Conservation (phyloP, 2,888 invertebrate genomes). For the Ceratothoa steindachneri region DNA sequence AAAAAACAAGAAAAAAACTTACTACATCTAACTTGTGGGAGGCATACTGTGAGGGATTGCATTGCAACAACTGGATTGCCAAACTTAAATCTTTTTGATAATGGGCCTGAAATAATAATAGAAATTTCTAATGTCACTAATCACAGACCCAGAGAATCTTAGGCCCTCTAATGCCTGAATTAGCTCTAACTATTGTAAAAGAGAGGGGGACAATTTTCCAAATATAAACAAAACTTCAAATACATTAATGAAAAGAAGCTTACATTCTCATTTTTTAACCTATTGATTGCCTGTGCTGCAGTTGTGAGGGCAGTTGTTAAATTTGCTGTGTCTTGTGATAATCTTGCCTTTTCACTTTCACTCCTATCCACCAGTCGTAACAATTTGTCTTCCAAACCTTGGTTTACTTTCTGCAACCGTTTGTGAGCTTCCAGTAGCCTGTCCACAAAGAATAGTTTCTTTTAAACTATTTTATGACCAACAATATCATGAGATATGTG, state of each 20-base stretch:
- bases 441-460: conserved; percentile 34
- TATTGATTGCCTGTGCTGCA: conserved; percentile 53
- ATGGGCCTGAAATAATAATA: conserved; percentile 68
- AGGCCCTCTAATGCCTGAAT: too few species aligned
- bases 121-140: not conserved
- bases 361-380: conserved; percentile 86
- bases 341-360: conserved; percentile 79
- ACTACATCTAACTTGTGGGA: conserved; percentile 85
- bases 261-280: conserved; percentile 56
- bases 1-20: conserved; percentile 59
- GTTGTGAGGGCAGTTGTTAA: conserved; percentile 58
- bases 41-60: conserved; percentile 90
- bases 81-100: conserved; percentile 89
- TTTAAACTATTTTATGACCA: too few species aligned
- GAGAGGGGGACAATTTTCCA: too few species aligned
- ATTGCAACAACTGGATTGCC: conserved; percentile 88
- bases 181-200: too few species aligned
- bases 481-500: too few species aligned
- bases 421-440: conserved; percentile 89
- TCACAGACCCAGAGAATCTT: too few species aligned
- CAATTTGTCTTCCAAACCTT: conserved; percentile 88
- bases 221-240: not conserved
- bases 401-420: conserved; percentile 88
- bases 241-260: conserved; percentile 4
- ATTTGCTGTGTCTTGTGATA: conserved; percentile 81